These are phyloP conservation scores for Eumaeus atala DNA, from an alignment of 1,140 invertebrate genomes.

Conservation along the genomic window DNA sequence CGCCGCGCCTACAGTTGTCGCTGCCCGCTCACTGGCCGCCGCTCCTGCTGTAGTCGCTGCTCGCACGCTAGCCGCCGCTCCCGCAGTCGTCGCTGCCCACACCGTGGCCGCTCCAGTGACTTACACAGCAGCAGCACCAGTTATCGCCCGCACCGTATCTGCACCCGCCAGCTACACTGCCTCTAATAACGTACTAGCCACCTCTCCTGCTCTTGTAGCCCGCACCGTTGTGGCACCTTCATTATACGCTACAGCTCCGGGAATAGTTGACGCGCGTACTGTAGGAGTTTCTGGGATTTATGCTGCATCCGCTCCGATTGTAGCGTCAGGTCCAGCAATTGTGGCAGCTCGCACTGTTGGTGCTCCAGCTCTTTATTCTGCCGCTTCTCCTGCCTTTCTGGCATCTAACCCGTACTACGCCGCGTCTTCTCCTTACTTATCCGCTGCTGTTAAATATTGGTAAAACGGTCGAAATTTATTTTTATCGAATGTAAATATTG, in stretches of 20 bases:
- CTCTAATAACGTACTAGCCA: constrained; percentile 18
- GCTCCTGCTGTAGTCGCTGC: constrained; percentile 36
- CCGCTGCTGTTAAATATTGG: constrained; percentile 15
- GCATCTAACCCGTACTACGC: constrained; percentile 9
- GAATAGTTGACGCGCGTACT: background rate
- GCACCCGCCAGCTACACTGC: constrained; percentile 19
- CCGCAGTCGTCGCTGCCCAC: constrained; percentile 19
- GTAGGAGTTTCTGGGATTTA: constrained; percentile 7
- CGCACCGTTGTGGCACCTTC: constrained; percentile 3
- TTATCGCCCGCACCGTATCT: constrained; percentile 21
- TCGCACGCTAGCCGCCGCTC: constrained; percentile 37
- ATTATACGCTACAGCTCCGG: background rate
- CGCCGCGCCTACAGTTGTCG: no score
- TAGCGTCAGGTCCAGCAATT: constrained; percentile 23
- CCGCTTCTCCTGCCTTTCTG: constrained; percentile 20
- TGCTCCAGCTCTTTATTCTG: constrained; percentile 20
- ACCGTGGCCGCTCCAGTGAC: no score
- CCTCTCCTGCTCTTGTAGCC: constrained; percentile 16
- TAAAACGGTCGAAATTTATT: constrained; percentile 11
- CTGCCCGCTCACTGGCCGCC: constrained; percentile 8
- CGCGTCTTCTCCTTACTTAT: constrained; percentile 8
- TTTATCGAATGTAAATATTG: constrained; percentile 8
- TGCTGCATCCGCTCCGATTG: constrained; percentile 24
- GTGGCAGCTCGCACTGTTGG: constrained; percentile 24
- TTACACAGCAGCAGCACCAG: background rate